Evolutionary conservation across 2,113 vertebrate species (phyloP).

Genomic region (Nestor notabilis): DNA sequence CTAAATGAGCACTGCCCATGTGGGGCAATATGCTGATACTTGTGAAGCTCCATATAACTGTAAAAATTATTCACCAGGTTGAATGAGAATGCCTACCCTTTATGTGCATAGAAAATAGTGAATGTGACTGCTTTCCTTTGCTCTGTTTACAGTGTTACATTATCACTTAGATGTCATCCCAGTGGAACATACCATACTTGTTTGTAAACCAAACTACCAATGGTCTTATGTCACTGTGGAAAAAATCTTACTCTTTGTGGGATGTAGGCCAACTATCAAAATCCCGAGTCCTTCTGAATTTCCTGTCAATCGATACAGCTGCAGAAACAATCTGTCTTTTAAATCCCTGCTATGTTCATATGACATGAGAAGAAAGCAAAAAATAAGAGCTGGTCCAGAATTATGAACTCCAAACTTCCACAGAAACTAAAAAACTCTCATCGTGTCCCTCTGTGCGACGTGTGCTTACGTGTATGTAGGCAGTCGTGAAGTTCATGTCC

Average conservation of each 20-base stretch:
- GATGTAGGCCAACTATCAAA: neutral
- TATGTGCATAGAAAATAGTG: neutral
- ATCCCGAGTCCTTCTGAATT: neutral
- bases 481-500: neutral
- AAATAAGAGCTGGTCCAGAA: neutral
- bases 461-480: accelerated
- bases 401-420: neutral
- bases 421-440: neutral
- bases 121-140: neutral
- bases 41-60: neutral
- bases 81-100: neutral
- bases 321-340: neutral
- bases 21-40: neutral
- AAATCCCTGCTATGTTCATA: neutral
- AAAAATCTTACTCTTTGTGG: neutral
- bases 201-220: neutral
- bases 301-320: neutral
- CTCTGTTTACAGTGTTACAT: neutral
- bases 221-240: neutral
- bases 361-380: neutral
- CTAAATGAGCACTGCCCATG: neutral
- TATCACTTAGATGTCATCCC: neutral
- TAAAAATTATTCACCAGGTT: neutral
- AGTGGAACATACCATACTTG: neutral
- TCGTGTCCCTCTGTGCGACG: neutral